These are phyloP conservation scores for Dryocosmus kuriphilus DNA, from an alignment of 2,888 invertebrate species.

Conservation along the genomic window DNA sequence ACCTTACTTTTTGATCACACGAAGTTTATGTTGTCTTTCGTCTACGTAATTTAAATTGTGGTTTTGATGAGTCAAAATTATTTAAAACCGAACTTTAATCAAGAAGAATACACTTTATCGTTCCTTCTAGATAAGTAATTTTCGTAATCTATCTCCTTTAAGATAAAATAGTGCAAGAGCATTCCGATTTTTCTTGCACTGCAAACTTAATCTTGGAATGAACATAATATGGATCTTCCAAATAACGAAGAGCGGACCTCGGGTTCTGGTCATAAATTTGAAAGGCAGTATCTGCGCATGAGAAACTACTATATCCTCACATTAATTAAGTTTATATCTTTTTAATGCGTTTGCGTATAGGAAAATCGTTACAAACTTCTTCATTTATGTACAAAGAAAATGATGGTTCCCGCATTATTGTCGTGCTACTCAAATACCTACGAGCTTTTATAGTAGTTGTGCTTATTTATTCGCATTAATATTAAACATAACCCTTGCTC, in stretches of 20 bases:
- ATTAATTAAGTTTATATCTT: slow-evolving; percentile 19
- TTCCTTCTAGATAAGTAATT: too few relatives aligned
- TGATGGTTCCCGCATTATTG: background rate
- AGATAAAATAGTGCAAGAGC: too few relatives aligned
- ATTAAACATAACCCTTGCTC: slow-evolving; percentile 8
- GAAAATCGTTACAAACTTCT: slow-evolving; percentile 8
- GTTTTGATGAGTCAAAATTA: too few relatives aligned
- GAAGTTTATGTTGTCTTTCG: too few relatives aligned
- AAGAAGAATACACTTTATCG: too few relatives aligned
- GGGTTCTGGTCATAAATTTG: background rate
- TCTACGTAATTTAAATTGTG: too few relatives aligned
- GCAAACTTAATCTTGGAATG: background rate
- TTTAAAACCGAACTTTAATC: too few relatives aligned
- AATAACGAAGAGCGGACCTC: background rate
- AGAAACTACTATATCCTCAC: slow-evolving; percentile 12
- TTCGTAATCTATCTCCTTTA: too few relatives aligned
- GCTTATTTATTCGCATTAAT: slow-evolving; percentile 7
- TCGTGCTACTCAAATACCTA: background rate
- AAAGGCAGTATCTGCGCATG: slow-evolving; percentile 2
- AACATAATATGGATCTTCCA: background rate
- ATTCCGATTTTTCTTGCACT: too few relatives aligned
- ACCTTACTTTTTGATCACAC: too few relatives aligned
- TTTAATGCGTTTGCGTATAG: slow-evolving; percentile 2
- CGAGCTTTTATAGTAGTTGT: background rate
- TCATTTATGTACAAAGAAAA: slow-evolving; percentile 7